A percentile compares a stretch with the other conserved stretches of the same genome.
These are phyloP conservation scores for Drosophila funebris DNA, from an alignment of 1,140 invertebrate genomes.

Conservation along the genomic window DNA sequence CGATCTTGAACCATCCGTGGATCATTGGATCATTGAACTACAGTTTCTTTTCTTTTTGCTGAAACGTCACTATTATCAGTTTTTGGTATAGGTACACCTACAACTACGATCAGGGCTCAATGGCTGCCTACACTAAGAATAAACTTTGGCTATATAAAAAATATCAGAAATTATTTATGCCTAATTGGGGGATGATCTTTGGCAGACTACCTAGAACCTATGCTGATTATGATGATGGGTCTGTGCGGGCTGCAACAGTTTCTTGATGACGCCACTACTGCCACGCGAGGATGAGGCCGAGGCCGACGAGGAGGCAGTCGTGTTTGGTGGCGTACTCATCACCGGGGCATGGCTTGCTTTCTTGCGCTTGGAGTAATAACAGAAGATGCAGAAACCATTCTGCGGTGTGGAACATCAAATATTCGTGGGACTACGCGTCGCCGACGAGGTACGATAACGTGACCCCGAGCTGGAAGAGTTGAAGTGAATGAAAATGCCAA, in stretches of 20 bases:
- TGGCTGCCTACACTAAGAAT: slow-evolving; percentile 39
- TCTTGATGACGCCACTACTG: slow-evolving; percentile 57
- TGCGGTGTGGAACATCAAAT: slow-evolving; percentile 84
- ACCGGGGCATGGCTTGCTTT: slow-evolving; percentile 31
- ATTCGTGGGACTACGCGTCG: slow-evolving; percentile 80
- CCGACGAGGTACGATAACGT: slow-evolving; percentile 76
- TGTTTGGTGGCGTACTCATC: slow-evolving; percentile 51
- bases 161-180: slow-evolving; percentile 60
- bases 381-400: slow-evolving; percentile 83
- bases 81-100: slow-evolving; percentile 35
- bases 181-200: not conserved
- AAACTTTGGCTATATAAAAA: slow-evolving; percentile 65
- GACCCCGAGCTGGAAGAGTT: slow-evolving; percentile 63
- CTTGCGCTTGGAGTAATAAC: slow-evolving; percentile 78
- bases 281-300: slow-evolving; percentile 60
- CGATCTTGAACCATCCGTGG: slow-evolving; percentile 14
- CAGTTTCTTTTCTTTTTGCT: slow-evolving; percentile 20
- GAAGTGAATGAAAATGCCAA: no score
- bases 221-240: slow-evolving; percentile 25
- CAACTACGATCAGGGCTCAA: slow-evolving; percentile 42
- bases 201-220: slow-evolving; percentile 30
- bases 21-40: slow-evolving; percentile 18
- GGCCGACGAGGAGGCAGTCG: slow-evolving; percentile 64
- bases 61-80: slow-evolving; percentile 16
- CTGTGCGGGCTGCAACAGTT: slow-evolving; percentile 37